A percentile compares a stretch with the other conserved stretches of the same genome.
Evolutionary conservation across 64 coral and sea anemone species (phyloP).

Genomic region (Acropora yongei): DNA sequence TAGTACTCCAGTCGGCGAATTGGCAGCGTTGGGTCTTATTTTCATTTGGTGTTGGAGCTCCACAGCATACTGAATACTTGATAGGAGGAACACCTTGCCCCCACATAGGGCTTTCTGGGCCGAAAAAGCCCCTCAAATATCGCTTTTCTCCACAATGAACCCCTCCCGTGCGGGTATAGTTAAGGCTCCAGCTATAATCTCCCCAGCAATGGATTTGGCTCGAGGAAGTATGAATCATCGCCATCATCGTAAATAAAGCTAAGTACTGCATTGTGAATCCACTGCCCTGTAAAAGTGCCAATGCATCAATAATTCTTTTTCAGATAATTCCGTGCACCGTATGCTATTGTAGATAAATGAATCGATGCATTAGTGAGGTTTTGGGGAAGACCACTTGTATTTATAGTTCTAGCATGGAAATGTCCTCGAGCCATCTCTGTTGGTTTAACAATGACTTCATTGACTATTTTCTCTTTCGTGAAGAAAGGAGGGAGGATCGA

Average conservation of each 20-base stretch:
- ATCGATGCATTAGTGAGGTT: no score
- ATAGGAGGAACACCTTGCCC: not conserved
- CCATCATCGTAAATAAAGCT: not conserved
- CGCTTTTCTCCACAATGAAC: not conserved
- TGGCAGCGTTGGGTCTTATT: not conserved
- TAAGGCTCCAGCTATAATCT: not conserved
- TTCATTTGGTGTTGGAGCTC: not conserved
- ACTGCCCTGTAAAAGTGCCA: not conserved
- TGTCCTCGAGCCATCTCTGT: no score
- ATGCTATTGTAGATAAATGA: no score
- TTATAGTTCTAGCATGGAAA: no score
- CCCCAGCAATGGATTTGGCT: not conserved
- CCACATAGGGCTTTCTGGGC: not conserved
- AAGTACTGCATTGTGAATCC: not conserved
- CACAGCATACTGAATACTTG: constrained; percentile 24
- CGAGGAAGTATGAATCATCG: not conserved
- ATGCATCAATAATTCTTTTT: not conserved
- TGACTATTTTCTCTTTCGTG: no score
- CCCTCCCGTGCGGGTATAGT: constrained; percentile 9
- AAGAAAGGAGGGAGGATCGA: no score
- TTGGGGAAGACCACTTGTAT: no score
- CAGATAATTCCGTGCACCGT: no score
- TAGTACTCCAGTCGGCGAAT: not conserved
- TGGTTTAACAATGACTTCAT: no score
- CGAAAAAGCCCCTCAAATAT: constrained; percentile 32